Percentiles rank a stretch among this genome's conserved stretches.
Conservation (phyloP, 2,888 invertebrate genomes). For the Encarsia formosa region DNA sequence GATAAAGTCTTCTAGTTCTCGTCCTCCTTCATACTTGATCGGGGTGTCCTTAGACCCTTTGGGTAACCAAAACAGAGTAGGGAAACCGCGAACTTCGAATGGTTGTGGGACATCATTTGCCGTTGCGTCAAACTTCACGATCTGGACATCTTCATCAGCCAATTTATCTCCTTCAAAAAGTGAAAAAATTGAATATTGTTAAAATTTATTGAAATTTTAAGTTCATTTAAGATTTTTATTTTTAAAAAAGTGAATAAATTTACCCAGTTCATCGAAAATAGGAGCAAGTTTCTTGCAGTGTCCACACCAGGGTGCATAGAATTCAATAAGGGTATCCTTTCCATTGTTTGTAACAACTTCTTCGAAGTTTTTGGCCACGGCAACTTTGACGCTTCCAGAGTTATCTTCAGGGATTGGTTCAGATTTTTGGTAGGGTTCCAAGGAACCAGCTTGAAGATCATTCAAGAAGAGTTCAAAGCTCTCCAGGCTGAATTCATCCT, state of each 20-base stretch:
- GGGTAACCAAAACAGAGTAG: constrained; percentile 93
- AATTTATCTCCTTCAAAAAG: constrained; percentile 57
- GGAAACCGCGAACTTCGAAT: constrained; percentile 95
- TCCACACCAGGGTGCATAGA: constrained; percentile 99
- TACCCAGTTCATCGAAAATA: constrained; percentile 86
- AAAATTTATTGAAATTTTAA: no score
- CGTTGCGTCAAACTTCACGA: constrained; percentile 98
- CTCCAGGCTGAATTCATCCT: constrained; percentile 86
- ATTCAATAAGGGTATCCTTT: constrained; percentile 93
- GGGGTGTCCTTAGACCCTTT: constrained; percentile 76
- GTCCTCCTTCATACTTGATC: constrained; percentile 86
- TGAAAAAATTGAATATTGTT: no score
- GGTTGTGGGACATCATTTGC: constrained; percentile 92
- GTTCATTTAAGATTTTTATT: neutral
- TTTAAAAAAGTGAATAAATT: neutral
- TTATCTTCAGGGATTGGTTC: constrained; percentile 86
- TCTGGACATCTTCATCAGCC: constrained; percentile 78
- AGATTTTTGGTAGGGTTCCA: constrained; percentile 93
- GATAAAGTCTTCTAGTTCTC: constrained; percentile 89
- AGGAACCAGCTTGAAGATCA: constrained; percentile 73
- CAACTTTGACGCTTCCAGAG: constrained; percentile 78
- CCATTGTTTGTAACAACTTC: constrained; percentile 85
- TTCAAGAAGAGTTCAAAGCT: constrained; percentile 79
- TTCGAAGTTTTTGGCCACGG: constrained; percentile 96
- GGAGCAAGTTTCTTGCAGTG: constrained; percentile 97